Base-by-base conservation (phyloP, 2,113 vertebrate genomes). In the Elgaria multicarinata region DNA sequence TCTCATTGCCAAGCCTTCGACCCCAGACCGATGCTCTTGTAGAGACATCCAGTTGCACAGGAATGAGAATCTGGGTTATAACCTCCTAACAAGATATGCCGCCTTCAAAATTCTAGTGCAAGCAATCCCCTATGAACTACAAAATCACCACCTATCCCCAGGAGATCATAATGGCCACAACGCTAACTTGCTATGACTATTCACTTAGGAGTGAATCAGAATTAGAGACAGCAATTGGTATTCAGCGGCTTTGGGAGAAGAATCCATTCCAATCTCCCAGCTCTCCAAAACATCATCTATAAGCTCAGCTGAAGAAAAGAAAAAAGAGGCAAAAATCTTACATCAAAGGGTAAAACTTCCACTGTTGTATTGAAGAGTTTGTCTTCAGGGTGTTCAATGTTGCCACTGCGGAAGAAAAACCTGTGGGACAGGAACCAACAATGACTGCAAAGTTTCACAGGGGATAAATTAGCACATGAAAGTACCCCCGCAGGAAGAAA, bases 351-450 rank as follows among this genome's bases (percentile, higher is more conserved):
- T 93, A 99, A 96, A 94, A 99, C 99, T 96, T 99, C 99, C 94
- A 99, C 98, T 0, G 98, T 98, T 0, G 99, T 99, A 95, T 99
- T 99, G 97, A 98, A 99, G 50, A 99, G 98, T 96, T 99, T 99
- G 96, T 99, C 99, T 90, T 99, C 98, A 7, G 99, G 99, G 94
- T 99, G 99, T 87, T 99, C 99, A 0, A 99, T 99, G 96, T 99
- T 99, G 64, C 99, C 99, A 2, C 99, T 99, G 85, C 99, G 98
- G 94, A 99, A 99, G 97, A 99, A 99, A 97, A 97, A 99, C 97
- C 99, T 99, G 96, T 2, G 14, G 90, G 92, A 89, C 84, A 89
- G 87, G 91, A 88, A 92, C 3, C 90, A 93, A 93, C 91, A 86
- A 82, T 89, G 90, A 39, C 80, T 83, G 90, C 53, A 75, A 69